Percentiles rank a stretch among this genome's conserved stretches.
Conservation (phyloP, 2,113 vertebrate species). For the Melierax canorus region DNA sequence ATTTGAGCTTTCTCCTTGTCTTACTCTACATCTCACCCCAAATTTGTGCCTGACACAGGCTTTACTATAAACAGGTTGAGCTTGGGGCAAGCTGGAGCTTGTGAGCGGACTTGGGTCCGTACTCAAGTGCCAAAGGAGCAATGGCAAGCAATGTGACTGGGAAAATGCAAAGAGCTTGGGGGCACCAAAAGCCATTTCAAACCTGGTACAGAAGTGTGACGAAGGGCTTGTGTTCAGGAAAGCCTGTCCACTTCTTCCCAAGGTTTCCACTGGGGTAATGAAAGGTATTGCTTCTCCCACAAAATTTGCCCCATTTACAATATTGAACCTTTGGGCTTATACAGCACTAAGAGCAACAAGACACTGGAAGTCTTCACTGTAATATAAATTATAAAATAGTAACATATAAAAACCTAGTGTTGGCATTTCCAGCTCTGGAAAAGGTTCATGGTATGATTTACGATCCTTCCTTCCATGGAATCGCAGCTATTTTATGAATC, state of each 20-base stretch:
- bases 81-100: not conserved
- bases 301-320: not conserved
- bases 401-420: not conserved
- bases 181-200: not conserved
- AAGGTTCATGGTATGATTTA: not conserved
- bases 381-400: not conserved
- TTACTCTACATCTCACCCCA: not conserved
- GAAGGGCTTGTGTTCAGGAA: not conserved
- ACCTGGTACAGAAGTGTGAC: not conserved
- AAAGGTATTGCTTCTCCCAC: not conserved
- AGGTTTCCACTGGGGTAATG: not conserved
- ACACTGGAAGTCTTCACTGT: not conserved
- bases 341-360: not conserved
- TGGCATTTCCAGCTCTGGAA: not conserved
- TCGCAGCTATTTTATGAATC: not conserved
- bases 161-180: not conserved
- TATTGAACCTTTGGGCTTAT: not conserved
- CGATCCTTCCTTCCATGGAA: not conserved
- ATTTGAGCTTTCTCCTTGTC: not conserved
- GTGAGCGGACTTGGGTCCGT: not conserved
- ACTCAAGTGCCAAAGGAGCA: not conserved
- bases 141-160: not conserved
- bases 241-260: not conserved
- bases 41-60: not conserved
- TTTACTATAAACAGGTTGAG: not conserved